Conservation (phyloP, 2,888 invertebrate species). For the Belgica antarctica region DNA sequence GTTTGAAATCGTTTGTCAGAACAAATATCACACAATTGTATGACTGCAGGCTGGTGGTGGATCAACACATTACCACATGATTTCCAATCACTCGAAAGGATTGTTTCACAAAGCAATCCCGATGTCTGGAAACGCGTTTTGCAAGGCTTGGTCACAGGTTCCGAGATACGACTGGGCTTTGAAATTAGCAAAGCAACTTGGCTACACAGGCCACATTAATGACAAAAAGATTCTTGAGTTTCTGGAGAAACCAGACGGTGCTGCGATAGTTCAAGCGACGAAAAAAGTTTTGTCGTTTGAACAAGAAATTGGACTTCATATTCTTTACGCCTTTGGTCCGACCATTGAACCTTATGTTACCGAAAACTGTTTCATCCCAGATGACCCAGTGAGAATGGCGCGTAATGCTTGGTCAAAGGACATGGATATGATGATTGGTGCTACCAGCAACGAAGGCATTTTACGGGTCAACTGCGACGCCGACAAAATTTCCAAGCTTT, state of each 20-base stretch:
- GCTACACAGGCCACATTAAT: conserved; percentile 51
- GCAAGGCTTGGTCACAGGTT: conserved; percentile 51
- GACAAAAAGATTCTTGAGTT: conserved; percentile 53
- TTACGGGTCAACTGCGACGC: conserved; percentile 48
- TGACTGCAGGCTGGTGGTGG: conserved; percentile 54
- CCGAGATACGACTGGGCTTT: conserved; percentile 50
- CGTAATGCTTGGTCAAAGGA: conserved; percentile 51
- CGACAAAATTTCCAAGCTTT: not conserved
- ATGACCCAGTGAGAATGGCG: conserved; percentile 48
- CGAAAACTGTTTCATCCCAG: conserved; percentile 50
- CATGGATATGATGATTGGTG: conserved; percentile 52
- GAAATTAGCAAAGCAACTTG: conserved; percentile 52
- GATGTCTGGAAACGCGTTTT: conserved; percentile 52
- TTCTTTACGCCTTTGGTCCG: conserved; percentile 48
- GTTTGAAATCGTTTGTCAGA: conserved; percentile 53
- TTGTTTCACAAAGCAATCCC: conserved; percentile 53
- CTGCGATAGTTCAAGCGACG: not conserved
- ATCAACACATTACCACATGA: conserved; percentile 56
- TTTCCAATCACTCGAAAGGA: conserved; percentile 56
- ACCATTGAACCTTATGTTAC: conserved; percentile 52
- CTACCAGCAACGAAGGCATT: conserved; percentile 52
- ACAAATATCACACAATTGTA: conserved; percentile 50
- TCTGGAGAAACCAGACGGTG: conserved; percentile 49
- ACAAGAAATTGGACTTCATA: not conserved
- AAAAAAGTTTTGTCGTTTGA: conserved; percentile 5